Percentiles rank a stretch among this genome's conserved stretches.
These are phyloP conservation scores for Drosophila quinaria DNA, from an alignment of 2,888 invertebrate species.

Conservation along the genomic window DNA sequence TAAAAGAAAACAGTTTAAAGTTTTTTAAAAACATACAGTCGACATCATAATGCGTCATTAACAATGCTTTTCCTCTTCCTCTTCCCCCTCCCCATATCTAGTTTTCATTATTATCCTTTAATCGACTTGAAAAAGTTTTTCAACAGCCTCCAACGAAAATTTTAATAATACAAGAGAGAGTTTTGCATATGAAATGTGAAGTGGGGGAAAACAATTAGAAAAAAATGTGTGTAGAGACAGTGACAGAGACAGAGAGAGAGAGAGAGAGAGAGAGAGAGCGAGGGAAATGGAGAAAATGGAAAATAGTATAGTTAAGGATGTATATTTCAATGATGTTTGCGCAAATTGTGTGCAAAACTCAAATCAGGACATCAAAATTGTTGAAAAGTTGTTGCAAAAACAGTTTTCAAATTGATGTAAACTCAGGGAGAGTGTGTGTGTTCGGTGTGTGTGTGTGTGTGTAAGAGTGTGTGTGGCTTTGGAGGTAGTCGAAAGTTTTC, in stretches of 20 bases:
- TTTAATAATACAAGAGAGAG: conserved; percentile 22
- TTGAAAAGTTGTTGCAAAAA: conserved; percentile 29
- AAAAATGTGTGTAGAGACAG: background rate
- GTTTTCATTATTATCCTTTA: background rate
- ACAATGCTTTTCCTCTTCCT: background rate
- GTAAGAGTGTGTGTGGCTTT: conserved; percentile 24
- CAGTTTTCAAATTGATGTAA: conserved; percentile 24
- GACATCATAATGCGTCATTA: background rate
- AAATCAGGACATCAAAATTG: conserved; percentile 41
- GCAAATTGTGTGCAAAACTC: conserved; percentile 21
- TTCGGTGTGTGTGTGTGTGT: conserved; percentile 6
- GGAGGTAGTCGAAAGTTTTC: conserved; percentile 42
- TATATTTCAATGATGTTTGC: conserved; percentile 46
- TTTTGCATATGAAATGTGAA: conserved; percentile 14
- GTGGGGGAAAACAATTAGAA: background rate
- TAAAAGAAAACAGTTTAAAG: background rate
- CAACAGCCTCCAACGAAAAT: conserved; percentile 5
- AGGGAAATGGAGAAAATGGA: background rate
- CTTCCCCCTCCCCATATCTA: background rate
- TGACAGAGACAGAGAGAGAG: background rate
- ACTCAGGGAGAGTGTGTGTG: conserved; percentile 1
- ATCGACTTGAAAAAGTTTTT: conserved; percentile 9
- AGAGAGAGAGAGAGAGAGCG: background rate
- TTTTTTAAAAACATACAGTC: background rate
- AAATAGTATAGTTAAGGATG: conserved; percentile 5